These are phyloP conservation scores for Xenopus laevis DNA, from an alignment of 2,113 vertebrate species.

Conservation along the genomic window DNA sequence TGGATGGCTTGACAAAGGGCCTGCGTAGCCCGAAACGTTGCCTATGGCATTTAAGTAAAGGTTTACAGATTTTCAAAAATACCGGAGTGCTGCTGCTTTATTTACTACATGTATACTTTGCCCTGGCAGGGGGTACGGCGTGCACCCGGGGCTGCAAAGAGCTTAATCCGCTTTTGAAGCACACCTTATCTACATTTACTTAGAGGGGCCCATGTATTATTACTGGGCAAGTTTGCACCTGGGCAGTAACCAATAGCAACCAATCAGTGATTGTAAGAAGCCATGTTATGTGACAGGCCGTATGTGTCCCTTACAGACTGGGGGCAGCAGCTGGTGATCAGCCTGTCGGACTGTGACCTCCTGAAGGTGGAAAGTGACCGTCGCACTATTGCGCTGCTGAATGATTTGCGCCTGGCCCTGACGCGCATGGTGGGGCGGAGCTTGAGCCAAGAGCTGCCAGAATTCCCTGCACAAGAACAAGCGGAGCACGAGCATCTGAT, in stretches of 20 bases:
- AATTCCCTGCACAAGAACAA: constrained; percentile 55
- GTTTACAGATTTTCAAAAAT: too few species aligned
- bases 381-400: constrained; percentile 77
- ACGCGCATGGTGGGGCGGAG: constrained; percentile 85
- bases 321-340: constrained; percentile 74
- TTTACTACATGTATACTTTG: too few species aligned
- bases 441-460: constrained; percentile 68
- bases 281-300: neutral
- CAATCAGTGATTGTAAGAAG: neutral
- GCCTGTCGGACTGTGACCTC: constrained; percentile 74
- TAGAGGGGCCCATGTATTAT: neutral
- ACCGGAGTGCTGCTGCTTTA: too few species aligned
- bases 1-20: too few species aligned
- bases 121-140: too few species aligned
- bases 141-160: too few species aligned
- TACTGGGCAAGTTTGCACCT: too few species aligned
- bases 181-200: too few species aligned
- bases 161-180: too few species aligned
- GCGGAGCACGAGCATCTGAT: constrained; percentile 81
- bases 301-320: constrained; percentile 59
- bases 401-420: constrained; percentile 81
- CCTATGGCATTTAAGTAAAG: too few species aligned
- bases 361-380: constrained; percentile 76
- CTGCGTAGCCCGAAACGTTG: too few species aligned
- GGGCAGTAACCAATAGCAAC: too few species aligned